Percentiles rank a stretch among this genome's conserved stretches.
Conservation (phyloP, 2,888 invertebrate species). For the Apoda limacodes region DNA sequence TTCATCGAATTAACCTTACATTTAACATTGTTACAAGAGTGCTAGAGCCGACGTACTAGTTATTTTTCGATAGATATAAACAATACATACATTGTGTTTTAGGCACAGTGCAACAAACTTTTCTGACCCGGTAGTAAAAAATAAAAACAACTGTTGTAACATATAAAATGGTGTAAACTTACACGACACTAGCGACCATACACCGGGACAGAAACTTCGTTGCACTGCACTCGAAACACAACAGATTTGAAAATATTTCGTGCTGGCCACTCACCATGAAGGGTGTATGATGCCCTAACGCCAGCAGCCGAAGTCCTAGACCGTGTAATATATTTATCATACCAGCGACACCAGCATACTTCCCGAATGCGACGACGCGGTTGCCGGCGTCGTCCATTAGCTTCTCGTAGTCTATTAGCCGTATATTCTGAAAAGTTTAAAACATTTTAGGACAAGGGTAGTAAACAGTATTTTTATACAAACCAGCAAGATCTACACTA, state of each 20-base stretch:
- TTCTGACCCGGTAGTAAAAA: too few relatives aligned
- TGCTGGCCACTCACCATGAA: constrained; percentile 83
- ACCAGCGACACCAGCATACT: constrained; percentile 98
- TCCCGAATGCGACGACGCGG: constrained; percentile 97
- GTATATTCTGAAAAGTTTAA: constrained; percentile 79
- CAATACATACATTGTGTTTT: too few relatives aligned
- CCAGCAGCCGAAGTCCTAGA: constrained; percentile 90
- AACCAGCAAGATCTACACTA: too few relatives aligned
- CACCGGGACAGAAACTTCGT: not conserved
- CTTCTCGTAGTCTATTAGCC: constrained; percentile 97
- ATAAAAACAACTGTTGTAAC: not conserved
- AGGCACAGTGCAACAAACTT: not conserved
- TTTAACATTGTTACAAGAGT: too few relatives aligned
- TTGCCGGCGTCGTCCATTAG: constrained; percentile 90
- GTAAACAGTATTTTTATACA: not conserved
- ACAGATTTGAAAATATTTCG: constrained; percentile 1
- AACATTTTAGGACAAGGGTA: constrained; percentile 2
- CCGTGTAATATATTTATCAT: constrained; percentile 99
- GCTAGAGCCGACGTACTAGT: too few relatives aligned
- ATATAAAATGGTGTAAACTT: too few relatives aligned
- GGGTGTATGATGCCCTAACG: constrained; percentile 98
- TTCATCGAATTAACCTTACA: too few relatives aligned
- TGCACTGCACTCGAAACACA: constrained; percentile 3
- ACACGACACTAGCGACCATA: too few relatives aligned
- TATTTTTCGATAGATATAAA: too few relatives aligned